Evolutionary conservation across 2,113 vertebrate genomes (phyloP).

Genomic region (Lipophrys pholis): DNA sequence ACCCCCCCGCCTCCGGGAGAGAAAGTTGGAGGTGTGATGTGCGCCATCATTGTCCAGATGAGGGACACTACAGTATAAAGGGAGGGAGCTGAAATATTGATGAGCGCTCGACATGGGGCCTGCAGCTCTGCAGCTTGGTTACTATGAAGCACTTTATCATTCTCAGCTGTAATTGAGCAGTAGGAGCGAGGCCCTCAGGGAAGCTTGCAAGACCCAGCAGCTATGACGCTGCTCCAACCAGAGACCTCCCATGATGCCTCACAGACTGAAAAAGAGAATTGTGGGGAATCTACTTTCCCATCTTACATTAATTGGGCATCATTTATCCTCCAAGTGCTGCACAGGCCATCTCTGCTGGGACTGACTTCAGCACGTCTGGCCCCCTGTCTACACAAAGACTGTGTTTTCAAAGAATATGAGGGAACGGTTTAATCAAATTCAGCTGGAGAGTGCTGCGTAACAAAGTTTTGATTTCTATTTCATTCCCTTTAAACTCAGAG

Average conservation of each 20-base stretch:
- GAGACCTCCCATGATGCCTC: constrained; percentile 68
- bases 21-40: constrained; percentile 40
- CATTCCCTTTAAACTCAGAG: constrained; percentile 11
- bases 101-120: constrained; percentile 60
- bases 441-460: neutral
- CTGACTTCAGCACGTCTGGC: constrained; percentile 12
- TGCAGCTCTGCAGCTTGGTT: constrained; percentile 42
- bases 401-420: neutral
- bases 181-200: constrained; percentile 52
- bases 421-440: constrained; percentile 27
- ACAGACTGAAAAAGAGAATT: constrained; percentile 35
- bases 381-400: neutral
- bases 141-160: constrained; percentile 64
- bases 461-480: constrained; percentile 41
- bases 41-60: constrained; percentile 50
- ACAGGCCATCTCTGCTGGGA: constrained; percentile 39
- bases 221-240: constrained; percentile 30
- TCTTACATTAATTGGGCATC: constrained; percentile 58
- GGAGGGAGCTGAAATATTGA: constrained; percentile 73
- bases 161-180: constrained; percentile 66
- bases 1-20: constrained; percentile 41
- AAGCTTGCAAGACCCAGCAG: constrained; percentile 53
- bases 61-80: constrained; percentile 67
- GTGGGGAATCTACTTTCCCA: constrained; percentile 38
- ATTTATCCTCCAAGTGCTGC: constrained; percentile 61